Evolutionary conservation across 2,888 invertebrate genomes (phyloP).

Genomic region (Bimastos eiseni): DNA sequence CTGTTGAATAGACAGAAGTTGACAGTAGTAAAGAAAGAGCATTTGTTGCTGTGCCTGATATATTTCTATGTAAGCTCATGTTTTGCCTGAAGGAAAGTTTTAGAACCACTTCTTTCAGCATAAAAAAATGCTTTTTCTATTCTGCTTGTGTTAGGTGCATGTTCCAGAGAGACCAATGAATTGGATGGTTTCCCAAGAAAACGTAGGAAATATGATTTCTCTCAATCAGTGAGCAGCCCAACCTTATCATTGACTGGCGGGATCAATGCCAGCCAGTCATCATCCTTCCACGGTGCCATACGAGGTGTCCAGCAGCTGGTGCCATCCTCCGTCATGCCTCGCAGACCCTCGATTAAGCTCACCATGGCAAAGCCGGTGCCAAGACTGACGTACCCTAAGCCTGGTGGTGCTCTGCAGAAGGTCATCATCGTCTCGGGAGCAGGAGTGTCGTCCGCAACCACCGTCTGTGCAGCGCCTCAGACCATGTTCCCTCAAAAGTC

Average conservation of each 20-base stretch:
- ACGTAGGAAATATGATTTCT: not conserved
- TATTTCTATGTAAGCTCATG: no score
- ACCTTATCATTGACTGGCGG: not conserved
- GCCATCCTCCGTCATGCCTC: not conserved
- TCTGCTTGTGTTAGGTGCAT: not conserved
- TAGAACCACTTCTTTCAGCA: not conserved
- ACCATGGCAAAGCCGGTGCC: slow-evolving; percentile 6
- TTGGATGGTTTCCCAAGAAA: not conserved
- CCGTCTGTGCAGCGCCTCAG: not conserved
- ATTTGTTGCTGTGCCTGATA: not conserved
- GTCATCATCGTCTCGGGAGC: slow-evolving; percentile 33
- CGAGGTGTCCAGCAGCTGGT: not conserved
- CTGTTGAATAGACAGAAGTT: not conserved
- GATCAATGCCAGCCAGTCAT: not conserved
- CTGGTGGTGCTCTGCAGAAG: slow-evolving; percentile 21
- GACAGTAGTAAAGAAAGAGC: not conserved
- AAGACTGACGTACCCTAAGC: not conserved
- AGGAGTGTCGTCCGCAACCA: slow-evolving; percentile 14
- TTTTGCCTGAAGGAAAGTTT: not conserved
- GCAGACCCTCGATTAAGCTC: not conserved
- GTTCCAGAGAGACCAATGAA: not conserved
- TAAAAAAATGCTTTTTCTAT: not conserved
- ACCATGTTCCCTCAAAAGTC: slow-evolving; percentile 10
- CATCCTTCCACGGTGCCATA: slow-evolving; percentile 13
- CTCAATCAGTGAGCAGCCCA: not conserved